Percentiles rank a stretch among this genome's conserved stretches.
Evolutionary conservation across 2,797 vertebrate species (phyloP).

Genomic region (Galago senegalensis): DNA sequence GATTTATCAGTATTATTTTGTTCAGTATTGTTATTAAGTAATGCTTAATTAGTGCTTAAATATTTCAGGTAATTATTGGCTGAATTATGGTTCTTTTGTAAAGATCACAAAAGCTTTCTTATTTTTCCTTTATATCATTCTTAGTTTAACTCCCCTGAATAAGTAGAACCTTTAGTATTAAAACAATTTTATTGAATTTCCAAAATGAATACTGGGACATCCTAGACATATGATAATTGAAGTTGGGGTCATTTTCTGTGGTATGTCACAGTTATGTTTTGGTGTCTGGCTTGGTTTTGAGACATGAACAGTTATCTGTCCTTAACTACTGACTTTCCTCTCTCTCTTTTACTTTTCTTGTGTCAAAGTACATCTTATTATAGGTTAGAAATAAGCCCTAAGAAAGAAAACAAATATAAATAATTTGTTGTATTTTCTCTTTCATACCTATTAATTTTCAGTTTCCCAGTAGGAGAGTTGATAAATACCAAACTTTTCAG

Average conservation of each 20-base stretch:
- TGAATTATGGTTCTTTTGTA: conserved; percentile 30
- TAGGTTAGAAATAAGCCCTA: conserved; percentile 6
- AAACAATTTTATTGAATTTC: neutral
- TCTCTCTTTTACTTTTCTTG: neutral
- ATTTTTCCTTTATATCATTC: neutral
- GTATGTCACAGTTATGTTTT: neutral
- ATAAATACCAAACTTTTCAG: neutral
- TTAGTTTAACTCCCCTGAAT: conserved; percentile 47
- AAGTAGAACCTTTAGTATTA: conserved; percentile 32
- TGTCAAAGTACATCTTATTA: neutral
- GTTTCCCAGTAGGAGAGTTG: neutral
- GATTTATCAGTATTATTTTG: conserved; percentile 35
- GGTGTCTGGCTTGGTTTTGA: conserved; percentile 16
- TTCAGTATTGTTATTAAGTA: neutral
- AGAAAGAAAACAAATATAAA: conserved; percentile 12
- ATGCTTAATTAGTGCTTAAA: neutral
- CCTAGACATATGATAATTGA: conserved; percentile 23
- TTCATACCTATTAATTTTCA: neutral
- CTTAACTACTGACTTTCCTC: neutral
- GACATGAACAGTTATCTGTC: neutral
- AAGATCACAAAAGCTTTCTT: neutral
- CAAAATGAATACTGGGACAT: neutral
- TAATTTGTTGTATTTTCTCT: conserved; percentile 25
- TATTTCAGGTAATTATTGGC: neutral
- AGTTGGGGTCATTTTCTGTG: neutral